Evolutionary conservation across 2,113 vertebrate genomes (phyloP), one percentile per base, ranked within the genome.

Genomic region (Notarius lentiginosus): DNA sequence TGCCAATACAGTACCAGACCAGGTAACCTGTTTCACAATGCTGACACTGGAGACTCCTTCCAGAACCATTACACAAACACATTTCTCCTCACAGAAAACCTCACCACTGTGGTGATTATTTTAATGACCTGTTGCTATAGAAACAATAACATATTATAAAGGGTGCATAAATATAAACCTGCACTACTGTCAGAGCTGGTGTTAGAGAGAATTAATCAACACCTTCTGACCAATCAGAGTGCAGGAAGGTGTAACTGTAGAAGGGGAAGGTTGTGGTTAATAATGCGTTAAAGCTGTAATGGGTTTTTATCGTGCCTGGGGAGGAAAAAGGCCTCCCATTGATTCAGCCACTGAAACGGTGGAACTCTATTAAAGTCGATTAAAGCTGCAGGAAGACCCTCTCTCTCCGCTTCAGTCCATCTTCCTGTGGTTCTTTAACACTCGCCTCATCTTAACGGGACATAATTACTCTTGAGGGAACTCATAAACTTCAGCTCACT

Each of bases 331-430:
- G 14, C 9, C 24, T 22, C 24, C 24, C 84, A 53, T 65, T 63
- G 73, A 65, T 63, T 85, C 47, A 79, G 72, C 56, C 58, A 24
- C 34, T 30, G 72, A 47, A 60, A 84, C 24, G 6, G 14, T 72
- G 41, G 56, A 85, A 61, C 30, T 63, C 83, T 85, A 76, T 85
- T 85, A 61, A 84, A 79, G 53, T 56, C 34, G 63, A 58, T 85
- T 55, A 76, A 79, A 60, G 58, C 66, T 85, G 41, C n/a, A 63
- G 72, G 47, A 85, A 51, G 24, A 27, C 60, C n/a, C 47, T 17
- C 49, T 68, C 61, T 79, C 75, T 79, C 47, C 34, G 53, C 27
- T 56, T 12, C 49, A 56, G 61, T 68, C 84, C 56, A 47, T 76
- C 49, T 49, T 63, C 47, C 47, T 53, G 22, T 1, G 5, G 24